Evolutionary conservation across 2,113 vertebrate genomes (phyloP).

Genomic region (Myrmecophaga tridactyla): DNA sequence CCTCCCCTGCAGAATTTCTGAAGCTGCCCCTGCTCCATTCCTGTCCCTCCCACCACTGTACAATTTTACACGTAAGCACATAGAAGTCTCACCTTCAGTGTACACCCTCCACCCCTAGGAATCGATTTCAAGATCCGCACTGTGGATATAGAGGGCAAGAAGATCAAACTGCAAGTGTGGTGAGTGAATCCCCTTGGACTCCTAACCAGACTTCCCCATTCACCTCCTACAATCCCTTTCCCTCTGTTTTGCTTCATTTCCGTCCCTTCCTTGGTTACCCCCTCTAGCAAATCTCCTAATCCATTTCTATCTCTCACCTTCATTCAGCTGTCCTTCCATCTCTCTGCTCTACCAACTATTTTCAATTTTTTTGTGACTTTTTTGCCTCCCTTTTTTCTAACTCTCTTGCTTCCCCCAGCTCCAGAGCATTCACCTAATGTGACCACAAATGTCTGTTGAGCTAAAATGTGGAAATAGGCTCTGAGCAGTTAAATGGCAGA

Average conservation of each 20-base stretch:
- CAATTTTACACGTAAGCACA: neutral
- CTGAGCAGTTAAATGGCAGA: neutral
- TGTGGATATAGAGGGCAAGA: constrained; percentile 93
- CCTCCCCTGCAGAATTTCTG: neutral
- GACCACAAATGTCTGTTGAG: neutral
- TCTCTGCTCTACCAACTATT: neutral
- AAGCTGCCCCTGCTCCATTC: rapidly evolving
- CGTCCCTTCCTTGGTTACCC: neutral
- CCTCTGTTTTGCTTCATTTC: neutral
- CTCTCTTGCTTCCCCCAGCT: neutral
- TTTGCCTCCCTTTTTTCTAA: neutral
- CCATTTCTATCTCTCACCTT: neutral
- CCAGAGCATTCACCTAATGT: neutral
- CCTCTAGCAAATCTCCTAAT: neutral
- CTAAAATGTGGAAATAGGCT: neutral
- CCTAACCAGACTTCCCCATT: neutral
- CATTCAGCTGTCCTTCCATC: neutral
- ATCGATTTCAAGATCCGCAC: constrained; percentile 98
- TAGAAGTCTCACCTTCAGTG: neutral
- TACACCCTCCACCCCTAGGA: constrained; percentile 78
- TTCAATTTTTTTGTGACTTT: neutral
- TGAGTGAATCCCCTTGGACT: constrained; percentile 74
- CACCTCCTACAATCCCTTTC: neutral
- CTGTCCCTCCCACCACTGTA: neutral
- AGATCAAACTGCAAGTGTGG: constrained; percentile 97